Base-by-base conservation (phyloP, 2,113 vertebrate species). In the Holacanthus passer region DNA sequence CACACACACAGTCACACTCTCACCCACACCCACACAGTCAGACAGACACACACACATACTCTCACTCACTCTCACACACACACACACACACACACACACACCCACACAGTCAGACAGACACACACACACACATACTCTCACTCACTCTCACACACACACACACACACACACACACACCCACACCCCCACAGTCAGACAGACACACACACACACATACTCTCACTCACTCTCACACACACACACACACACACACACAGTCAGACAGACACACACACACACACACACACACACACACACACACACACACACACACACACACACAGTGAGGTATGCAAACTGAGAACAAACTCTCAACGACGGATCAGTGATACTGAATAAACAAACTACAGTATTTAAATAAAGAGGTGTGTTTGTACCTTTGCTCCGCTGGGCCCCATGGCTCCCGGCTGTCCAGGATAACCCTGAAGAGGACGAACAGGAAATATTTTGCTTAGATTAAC, bases 391-490 rank as follows among this genome's bases (percentile, higher is more conserved):
- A 24, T 14, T 32, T 9, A 24, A 7, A n/a, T 29, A 5, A 19
- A 19, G 22, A 16, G 1, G 20, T 35, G 24, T 58, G 24, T 59
- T 11, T 52, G 48, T 88, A 95, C 94, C 84, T 92, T 92, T 0
- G 53, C 13, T 55, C 95, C 91, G 1, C 6, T 8, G 0, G 82
- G 59, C 62, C 94, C 93, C 0, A 20, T 24, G 9, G 81, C 53
- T 79, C 95, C 93, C 0, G 45, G 37, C 37, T 90, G 82, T 88
- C 94, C 93, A 22, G 39, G 19, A 80, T 94, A 96, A 24, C 95
- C 94, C 96, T 96, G 86, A 77, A 32, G 55, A 77, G 16, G 9
- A 85, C 56, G 81, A 22, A 82, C 5, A 85, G 14, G 1, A 73
- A 69, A 29, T 19, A 48, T 5, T 69, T 63, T 17, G 16, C 0